Evolutionary conservation across 1,140 invertebrate genomes (phyloP), one percentile per base, ranked within the genome.

Genomic region (Saccostrea echinata): DNA sequence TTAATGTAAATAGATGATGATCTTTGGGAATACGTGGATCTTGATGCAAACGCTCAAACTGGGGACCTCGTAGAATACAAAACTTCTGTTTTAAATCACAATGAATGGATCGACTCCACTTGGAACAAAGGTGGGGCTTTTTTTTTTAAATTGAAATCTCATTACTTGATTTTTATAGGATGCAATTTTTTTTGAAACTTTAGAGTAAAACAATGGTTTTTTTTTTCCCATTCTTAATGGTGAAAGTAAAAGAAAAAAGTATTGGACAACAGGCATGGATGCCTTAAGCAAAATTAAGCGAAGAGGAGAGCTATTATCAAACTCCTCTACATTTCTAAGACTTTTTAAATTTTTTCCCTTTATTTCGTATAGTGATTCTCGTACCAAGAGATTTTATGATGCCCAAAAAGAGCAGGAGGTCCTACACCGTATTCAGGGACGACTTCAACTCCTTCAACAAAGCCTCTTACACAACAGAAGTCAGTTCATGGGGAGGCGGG

Each of bases 361-460:
- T 61, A 0, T 30, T 76, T 27, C 13, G 9, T 76, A 11, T 33
- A 76, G 68, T 76, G 3, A 33, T 76, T 30, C 68, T 76, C 27
- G 12, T 76, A 16, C 30, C 68, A 24, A 76, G 30, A 76, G 68
- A 76, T 33, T 16, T 76, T 12, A 76, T 76, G 68, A 76, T 76
- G 0, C 68, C 68, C 68, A 76, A 27, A 33, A 83, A 53, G 21
- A 83, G 81, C 43, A 83, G 24, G n/a, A 11, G 81, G n/a, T 52
- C 35, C 18, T 51, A 83, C 52, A 53, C 52, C 9, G 81, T 83
- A 4, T 83, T 83, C 35, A 52, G 81, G 21, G 81, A 83, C 21
- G 81, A 83, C 35, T 83, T 83, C 81, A 83, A 83, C 21, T 52
- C 43, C 81, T 83, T 51, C 18, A 53, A 83, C 68, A 76, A 76